Conservation (phyloP, 2,888 invertebrate genomes). For the Acleris cristana region DNA sequence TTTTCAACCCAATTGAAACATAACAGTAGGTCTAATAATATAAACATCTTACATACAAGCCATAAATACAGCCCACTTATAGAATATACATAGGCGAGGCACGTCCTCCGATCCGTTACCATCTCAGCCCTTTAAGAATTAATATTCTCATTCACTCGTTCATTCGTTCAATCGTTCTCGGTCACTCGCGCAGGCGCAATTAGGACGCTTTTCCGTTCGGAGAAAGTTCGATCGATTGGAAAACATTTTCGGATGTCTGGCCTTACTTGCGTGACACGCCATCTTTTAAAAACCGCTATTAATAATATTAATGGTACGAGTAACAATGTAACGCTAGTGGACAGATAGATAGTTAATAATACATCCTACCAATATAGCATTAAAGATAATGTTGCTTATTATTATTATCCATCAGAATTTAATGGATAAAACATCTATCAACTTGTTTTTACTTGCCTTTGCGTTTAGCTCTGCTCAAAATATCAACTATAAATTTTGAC, state of each 20-base stretch:
- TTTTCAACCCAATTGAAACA: not conserved
- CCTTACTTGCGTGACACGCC: constrained; percentile 2
- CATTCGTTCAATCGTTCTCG: constrained; percentile 32
- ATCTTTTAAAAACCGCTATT: too few species aligned
- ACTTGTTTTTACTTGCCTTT: too few species aligned
- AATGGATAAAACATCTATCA: too few species aligned
- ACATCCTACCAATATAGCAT: too few species aligned
- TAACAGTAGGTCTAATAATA: not conserved
- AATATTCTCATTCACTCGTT: constrained; percentile 32
- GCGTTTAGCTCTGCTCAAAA: too few species aligned
- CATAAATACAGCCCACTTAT: constrained; percentile 15
- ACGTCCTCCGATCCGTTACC: constrained; percentile 33
- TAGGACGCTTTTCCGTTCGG: constrained; percentile 38
- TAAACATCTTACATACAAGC: constrained; percentile 9
- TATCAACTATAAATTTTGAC: too few species aligned
- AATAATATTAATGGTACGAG: too few species aligned
- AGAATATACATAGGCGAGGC: constrained; percentile 28
- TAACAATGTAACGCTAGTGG: too few species aligned
- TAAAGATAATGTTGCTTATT: too few species aligned
- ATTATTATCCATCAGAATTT: too few species aligned
- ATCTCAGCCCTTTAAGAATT: constrained; percentile 38
- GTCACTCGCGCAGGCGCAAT: constrained; percentile 23
- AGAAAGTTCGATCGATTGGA: constrained; percentile 38
- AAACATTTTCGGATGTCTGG: constrained; percentile 38
- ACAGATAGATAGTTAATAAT: too few species aligned